phyloP scores from a whole-genome alignment of 1,140 invertebrate genomes.

The Fopius arisanus region DNA sequence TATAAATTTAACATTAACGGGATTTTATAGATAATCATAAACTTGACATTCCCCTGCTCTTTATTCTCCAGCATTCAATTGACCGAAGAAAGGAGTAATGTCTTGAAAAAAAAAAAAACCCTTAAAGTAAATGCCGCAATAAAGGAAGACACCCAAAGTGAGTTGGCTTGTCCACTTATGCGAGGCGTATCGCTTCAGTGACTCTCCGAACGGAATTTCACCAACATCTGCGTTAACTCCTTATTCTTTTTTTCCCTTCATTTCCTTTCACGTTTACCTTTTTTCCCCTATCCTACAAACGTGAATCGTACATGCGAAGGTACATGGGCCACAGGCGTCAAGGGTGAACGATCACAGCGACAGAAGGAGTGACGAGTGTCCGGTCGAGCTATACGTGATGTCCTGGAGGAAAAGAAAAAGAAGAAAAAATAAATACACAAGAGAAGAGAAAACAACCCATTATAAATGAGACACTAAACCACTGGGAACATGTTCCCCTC shows the following conservation, averaged over 20 bases:
- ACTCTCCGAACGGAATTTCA: slow-evolving; percentile 63
- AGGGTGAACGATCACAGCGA: slow-evolving; percentile 57
- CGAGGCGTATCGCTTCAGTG: slow-evolving; percentile 60
- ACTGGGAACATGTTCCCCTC: too few species aligned
- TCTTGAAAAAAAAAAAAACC: neutral
- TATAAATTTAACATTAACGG: too few species aligned
- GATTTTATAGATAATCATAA: neutral
- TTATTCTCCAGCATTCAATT: slow-evolving; percentile 9
- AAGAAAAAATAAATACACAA: neutral
- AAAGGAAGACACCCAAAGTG: slow-evolving; percentile 62
- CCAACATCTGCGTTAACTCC: slow-evolving; percentile 58
- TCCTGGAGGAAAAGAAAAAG: neutral
- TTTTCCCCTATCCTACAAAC: slow-evolving; percentile 32
- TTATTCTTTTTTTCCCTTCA: slow-evolving; percentile 10
- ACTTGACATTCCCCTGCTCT: neutral
- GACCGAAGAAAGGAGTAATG: slow-evolving; percentile 29
- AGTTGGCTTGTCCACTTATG: slow-evolving; percentile 65
- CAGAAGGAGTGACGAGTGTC: slow-evolving; percentile 45
- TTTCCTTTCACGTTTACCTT: neutral
- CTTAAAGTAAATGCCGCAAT: slow-evolving; percentile 38
- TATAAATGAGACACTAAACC: neutral
- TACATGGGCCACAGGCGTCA: slow-evolving; percentile 43
- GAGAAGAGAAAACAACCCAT: neutral
- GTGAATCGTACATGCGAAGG: slow-evolving; percentile 33
- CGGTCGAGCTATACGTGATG: neutral